Conservation (phyloP, 2,888 invertebrate species). For the Drosophila anomelani region DNA sequence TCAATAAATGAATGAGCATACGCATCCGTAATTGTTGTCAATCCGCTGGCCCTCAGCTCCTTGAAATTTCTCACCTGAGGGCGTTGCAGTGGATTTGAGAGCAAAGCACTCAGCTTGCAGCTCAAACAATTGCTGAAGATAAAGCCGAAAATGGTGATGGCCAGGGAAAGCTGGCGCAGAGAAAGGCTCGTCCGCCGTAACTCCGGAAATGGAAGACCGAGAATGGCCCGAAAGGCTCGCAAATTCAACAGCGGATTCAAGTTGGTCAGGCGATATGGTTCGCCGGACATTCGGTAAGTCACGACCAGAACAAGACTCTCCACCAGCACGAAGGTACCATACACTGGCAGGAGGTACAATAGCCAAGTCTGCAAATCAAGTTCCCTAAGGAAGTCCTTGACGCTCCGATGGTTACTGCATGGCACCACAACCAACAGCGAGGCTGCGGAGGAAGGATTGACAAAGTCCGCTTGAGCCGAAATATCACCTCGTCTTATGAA, state of each 20-base stretch:
- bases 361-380: background rate
- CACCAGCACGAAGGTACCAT: slow-evolving; percentile 11
- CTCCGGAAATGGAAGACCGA: slow-evolving; percentile 31
- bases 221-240: slow-evolving; percentile 25
- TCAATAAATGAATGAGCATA: background rate
- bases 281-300: background rate
- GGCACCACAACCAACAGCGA: slow-evolving; percentile 42
- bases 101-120: slow-evolving; percentile 39
- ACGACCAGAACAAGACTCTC: slow-evolving; percentile 16
- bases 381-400: slow-evolving; percentile 11
- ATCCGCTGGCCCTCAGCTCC: slow-evolving; percentile 23
- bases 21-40: background rate
- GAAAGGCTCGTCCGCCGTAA: slow-evolving; percentile 1
- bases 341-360: slow-evolving; percentile 12
- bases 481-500: background rate
- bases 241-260: slow-evolving; percentile 18
- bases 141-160: slow-evolving; percentile 33
- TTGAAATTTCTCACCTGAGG: slow-evolving; percentile 23
- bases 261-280: background rate
- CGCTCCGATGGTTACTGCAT: slow-evolving; percentile 1
- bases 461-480: background rate
- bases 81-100: slow-evolving; percentile 10
- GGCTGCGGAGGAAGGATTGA: background rate
- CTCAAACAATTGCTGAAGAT: slow-evolving; percentile 25
- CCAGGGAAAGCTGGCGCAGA: slow-evolving; percentile 27